phyloP scores from a whole-genome alignment of 2,113 vertebrate genomes.

The Laticauda laticaudata region DNA sequence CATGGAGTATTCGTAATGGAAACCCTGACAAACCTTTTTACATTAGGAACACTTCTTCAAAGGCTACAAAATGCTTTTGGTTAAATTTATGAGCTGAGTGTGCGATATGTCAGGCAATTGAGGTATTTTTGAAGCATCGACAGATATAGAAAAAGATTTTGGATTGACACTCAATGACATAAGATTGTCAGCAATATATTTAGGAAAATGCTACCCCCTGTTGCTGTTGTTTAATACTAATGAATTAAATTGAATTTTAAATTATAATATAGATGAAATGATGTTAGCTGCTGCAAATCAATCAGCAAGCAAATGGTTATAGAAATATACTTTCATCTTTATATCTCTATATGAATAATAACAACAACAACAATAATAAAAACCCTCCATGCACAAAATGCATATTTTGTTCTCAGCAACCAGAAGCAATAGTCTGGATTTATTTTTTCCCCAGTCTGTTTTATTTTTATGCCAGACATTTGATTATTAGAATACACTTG shows the following conservation, averaged over 20 bases:
- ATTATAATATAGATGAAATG: background rate
- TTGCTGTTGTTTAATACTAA: background rate
- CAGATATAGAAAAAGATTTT: background rate
- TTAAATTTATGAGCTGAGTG: slow-evolving; percentile 31
- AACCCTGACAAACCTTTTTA: slow-evolving; percentile 26
- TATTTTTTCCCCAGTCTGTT: background rate
- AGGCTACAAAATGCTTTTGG: slow-evolving; percentile 29
- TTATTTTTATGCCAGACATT: background rate
- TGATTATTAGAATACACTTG: background rate
- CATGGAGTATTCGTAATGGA: slow-evolving; percentile 31
- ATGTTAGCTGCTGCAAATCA: background rate
- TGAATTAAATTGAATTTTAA: background rate
- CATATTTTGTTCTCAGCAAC: background rate
- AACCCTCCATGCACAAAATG: background rate
- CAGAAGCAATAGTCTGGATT: background rate
- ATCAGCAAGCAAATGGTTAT: background rate
- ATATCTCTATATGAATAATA: background rate
- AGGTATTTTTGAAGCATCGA: background rate
- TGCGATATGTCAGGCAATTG: slow-evolving; percentile 3
- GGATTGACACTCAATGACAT: background rate
- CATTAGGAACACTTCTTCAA: slow-evolving; percentile 22
- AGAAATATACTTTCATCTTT: background rate
- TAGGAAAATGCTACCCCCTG: background rate
- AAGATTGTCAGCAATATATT: background rate
- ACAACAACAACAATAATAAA: no score